Evolutionary conservation across 1,140 invertebrate species (phyloP), one percentile per base, ranked within the genome.

Genomic region (Temnothorax curvispinosus): DNA sequence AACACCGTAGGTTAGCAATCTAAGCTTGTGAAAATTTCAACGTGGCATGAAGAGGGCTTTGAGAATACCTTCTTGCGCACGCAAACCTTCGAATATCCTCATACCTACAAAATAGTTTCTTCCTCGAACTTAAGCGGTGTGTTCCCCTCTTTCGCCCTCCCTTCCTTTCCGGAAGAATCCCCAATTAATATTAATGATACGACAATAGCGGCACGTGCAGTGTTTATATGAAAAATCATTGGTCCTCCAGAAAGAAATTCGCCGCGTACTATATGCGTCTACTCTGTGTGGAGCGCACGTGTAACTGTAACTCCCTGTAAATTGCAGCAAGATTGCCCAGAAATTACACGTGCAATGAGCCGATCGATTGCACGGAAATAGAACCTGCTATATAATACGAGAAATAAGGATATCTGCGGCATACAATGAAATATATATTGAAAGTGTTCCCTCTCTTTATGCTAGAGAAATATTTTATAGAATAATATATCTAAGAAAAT

Each of bases 11-110:
- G 52, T 75, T 84, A 47, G 80, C 69, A 75, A 84, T 84, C 80
- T 84, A 60, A 84, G 80, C 80, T 62, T 84, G 47, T 74, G 52
- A 84, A 84, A 84, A 75, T 84, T 84, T 84, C 27, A 84, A 8
- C 80, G 52, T 1, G 15, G 7, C 15, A 35, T 35, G 41, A 82
- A 74, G 69, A 75, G 69, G 44, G 44, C 56, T 82, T 82, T 74
- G 80, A 82, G 54, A 67, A 38, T 74, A 58, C 38, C 15, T 62
- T 8, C 18, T 62, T 44, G 15, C 27, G 21, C 44, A 50, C 60
- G 58, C 75, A 64, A 27, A 11, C 44, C 41, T n/a, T 78, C 47
- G 15, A 7, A 4, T 27, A 27, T 69, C 50, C 13, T 44, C 9
- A 8, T 69, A 54, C 21, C n/a, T 47, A 9, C 52, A 41, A 35